Evolutionary conservation across 2,888 invertebrate genomes (phyloP).

Genomic region (Amblyjoppa fuscipennis): DNA sequence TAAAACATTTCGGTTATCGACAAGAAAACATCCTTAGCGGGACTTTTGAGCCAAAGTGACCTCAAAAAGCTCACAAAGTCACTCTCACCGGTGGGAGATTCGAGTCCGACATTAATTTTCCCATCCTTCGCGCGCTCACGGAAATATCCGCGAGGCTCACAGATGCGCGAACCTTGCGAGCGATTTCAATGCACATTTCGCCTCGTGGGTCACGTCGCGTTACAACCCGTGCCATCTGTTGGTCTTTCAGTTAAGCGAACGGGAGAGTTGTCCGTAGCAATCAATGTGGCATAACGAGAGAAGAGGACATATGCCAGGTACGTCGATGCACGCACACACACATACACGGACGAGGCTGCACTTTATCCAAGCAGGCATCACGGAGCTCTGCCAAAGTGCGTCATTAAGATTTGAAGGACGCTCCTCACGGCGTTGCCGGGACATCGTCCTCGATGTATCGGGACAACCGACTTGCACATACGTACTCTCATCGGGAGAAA

Average conservation of each 20-base stretch:
- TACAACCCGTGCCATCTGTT: slow-evolving; percentile 77
- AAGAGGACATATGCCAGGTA: neutral
- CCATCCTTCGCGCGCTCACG: too few relatives aligned
- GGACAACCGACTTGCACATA: neutral
- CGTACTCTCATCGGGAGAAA: neutral
- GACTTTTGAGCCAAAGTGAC: too few relatives aligned
- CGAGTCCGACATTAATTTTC: too few relatives aligned
- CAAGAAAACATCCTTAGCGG: too few relatives aligned
- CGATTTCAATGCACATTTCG: slow-evolving; percentile 11
- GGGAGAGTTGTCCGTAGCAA: slow-evolving; percentile 66
- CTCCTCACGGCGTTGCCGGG: neutral
- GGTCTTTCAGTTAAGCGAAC: slow-evolving; percentile 57
- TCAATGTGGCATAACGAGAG: slow-evolving; percentile 65
- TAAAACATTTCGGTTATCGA: too few relatives aligned
- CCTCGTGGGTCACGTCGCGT: slow-evolving; percentile 65
- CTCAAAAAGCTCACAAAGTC: too few relatives aligned
- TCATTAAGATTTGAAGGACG: slow-evolving; percentile 52
- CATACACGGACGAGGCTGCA: neutral
- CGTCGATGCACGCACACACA: slow-evolving; percentile 2
- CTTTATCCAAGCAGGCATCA: slow-evolving; percentile 27
- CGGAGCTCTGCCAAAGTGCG: slow-evolving; percentile 37
- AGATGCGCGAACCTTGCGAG: neutral
- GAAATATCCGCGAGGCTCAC: neutral
- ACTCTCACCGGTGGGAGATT: too few relatives aligned
- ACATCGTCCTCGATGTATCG: slow-evolving; percentile 26